Percentiles rank a stretch among this genome's conserved stretches.
Evolutionary conservation across 1,140 invertebrate genomes (phyloP).

Genomic region (Drosophila tani): DNA sequence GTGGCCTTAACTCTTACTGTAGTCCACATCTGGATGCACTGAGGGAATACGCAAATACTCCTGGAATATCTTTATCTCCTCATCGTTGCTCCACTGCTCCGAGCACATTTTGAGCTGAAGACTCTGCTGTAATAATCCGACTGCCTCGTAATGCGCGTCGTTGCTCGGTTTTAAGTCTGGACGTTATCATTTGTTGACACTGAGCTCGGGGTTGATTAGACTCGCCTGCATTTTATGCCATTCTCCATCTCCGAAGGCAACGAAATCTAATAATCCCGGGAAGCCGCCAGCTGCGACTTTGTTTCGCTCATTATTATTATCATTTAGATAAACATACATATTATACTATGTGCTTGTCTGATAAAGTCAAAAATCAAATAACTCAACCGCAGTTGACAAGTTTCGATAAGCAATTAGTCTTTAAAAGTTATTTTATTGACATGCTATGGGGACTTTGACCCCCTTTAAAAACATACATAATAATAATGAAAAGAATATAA

Average conservation of each 20-base stretch:
- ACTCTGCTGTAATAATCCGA: neutral
- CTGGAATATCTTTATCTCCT: constrained; percentile 91
- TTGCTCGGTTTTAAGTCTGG: constrained; percentile 12
- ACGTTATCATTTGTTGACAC: constrained; percentile 32
- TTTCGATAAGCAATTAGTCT: constrained; percentile 2
- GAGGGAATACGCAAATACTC: constrained; percentile 93
- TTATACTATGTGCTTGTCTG: no score
- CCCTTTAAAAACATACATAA: constrained; percentile 1
- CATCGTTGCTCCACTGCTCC: constrained; percentile 85
- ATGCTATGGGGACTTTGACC: neutral
- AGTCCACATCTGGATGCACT: constrained; percentile 93
- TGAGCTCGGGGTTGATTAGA: neutral
- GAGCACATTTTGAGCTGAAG: constrained; percentile 35
- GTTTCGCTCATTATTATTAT: neutral
- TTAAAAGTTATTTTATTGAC: neutral
- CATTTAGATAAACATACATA: neutral
- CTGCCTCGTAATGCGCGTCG: constrained; percentile 5
- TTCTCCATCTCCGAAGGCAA: neutral
- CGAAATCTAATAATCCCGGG: neutral
- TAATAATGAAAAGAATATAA: neutral
- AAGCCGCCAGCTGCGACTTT: neutral
- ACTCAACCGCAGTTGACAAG: neutral
- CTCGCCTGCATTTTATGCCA: neutral
- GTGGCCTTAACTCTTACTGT: constrained; percentile 87
- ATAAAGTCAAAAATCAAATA: constrained; percentile 7